Evolutionary conservation across 2,888 invertebrate species (phyloP).

Genomic region (Cosmia pyralina): DNA sequence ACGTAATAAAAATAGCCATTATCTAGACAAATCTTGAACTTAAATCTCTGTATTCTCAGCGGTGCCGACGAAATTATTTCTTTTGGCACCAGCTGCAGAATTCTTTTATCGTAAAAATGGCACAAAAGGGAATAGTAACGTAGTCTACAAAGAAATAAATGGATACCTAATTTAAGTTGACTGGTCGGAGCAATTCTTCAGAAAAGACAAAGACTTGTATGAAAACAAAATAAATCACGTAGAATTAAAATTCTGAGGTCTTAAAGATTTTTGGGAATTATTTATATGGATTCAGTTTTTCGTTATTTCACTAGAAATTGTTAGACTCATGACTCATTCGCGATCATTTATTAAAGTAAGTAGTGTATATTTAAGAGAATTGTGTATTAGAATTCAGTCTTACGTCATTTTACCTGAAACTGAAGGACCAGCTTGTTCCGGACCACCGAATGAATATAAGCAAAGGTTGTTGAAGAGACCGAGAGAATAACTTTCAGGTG

Average conservation of each 20-base stretch:
- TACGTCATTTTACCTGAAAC: constrained; percentile 14
- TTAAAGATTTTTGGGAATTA: background rate
- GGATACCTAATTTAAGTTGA: constrained; percentile 58
- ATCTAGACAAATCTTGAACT: constrained; percentile 48
- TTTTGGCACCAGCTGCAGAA: constrained; percentile 69
- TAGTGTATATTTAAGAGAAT: background rate
- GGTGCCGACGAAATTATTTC: constrained; percentile 60
- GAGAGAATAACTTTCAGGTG: constrained; percentile 59
- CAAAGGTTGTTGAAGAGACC: constrained; percentile 56
- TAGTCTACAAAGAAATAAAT: constrained; percentile 58
- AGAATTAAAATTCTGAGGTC: background rate
- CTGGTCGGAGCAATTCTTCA: constrained; percentile 29
- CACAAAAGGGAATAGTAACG: constrained; percentile 64
- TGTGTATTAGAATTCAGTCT: background rate
- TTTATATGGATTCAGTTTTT: background rate
- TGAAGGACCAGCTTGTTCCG: constrained; percentile 41
- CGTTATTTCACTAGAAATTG: constrained; percentile 16
- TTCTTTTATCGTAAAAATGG: constrained; percentile 65
- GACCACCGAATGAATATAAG: constrained; percentile 63
- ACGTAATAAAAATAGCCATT: constrained; percentile 50
- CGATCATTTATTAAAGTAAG: too few relatives aligned
- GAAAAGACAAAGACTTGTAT: constrained; percentile 24
- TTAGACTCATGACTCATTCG: constrained; percentile 25
- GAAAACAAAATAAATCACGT: constrained; percentile 20
- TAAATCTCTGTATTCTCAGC: constrained; percentile 58